Evolutionary conservation across 2,113 vertebrate species (phyloP), one percentile per base, ranked within the genome.

Genomic region (Zootoca vivipara): DNA sequence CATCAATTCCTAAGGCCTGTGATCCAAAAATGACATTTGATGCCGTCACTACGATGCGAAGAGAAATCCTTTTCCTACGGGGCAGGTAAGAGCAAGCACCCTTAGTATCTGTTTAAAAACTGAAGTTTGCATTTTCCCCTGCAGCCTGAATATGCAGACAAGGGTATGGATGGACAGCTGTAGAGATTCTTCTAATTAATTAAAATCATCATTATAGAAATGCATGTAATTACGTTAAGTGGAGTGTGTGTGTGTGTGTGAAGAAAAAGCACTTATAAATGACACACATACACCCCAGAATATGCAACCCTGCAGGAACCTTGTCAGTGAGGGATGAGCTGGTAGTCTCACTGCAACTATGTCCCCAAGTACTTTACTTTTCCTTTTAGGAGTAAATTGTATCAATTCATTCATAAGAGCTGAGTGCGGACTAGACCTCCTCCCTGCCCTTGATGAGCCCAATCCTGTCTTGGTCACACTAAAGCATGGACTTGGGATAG

Each of bases 61-160:
- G 95, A 96, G 98, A 98, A 94, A 81, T 96, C 10, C 82, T 98
- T 92, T 99, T 99, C 96, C 98, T 99, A 94, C 99, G 99, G 94
- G 96, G 96, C 94, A 97, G 96, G 99, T 99, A 98, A 96, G 93
- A 62, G 72, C 38, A 81, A 62, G 16, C 56, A 62, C n/a, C 15
- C 1, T 62, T 67, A 8, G 26, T 67, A 67, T 73, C 65, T 5
- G 38, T 83, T 72, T 30, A n/a, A 70, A 8, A 83, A 46, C 3
- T 6, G 65, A n/a, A 7, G 3, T n/a, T 46, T n/a, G 26, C 20
- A 22, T 62, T 81, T 81, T 1, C 56, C n/a, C 16, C 52, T n/a
- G 5, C 4, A 1, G 16, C n/a, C 79, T 64, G 26, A 52, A 58
- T 74, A 79, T 33, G 28, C 7, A n/a, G 18, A 20, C 16, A 16